Conservation (phyloP, 1,140 invertebrate genomes). For the Orius insidiosus region DNA sequence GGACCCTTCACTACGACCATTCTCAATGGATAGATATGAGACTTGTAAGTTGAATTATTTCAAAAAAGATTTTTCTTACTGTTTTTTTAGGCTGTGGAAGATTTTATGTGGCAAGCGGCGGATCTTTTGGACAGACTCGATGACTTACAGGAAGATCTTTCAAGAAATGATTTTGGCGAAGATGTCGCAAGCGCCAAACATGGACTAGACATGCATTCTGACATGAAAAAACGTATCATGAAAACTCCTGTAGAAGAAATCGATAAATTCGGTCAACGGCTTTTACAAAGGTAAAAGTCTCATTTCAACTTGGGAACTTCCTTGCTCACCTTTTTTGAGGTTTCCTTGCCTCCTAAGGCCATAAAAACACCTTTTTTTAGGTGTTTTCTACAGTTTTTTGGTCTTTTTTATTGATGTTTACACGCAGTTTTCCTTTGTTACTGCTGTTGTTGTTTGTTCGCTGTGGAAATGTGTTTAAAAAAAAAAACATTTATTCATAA, state of each 20-base stretch:
- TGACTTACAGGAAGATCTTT: constrained; percentile 77
- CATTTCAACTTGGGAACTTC: too few species aligned
- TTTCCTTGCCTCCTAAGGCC: too few species aligned
- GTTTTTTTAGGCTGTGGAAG: constrained; percentile 57
- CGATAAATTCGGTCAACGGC: constrained; percentile 50
- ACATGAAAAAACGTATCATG: constrained; percentile 85
- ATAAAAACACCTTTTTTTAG: neutral
- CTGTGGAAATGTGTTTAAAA: too few species aligned
- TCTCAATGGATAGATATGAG: constrained; percentile 90
- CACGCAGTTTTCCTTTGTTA: too few species aligned
- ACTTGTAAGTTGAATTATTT: constrained; percentile 33
- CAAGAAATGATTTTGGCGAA: constrained; percentile 77
- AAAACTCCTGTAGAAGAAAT: constrained; percentile 87
- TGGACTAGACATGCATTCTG: constrained; percentile 79
- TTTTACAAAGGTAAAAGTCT: constrained; percentile 44
- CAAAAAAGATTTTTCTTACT: neutral
- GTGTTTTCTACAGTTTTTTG: neutral
- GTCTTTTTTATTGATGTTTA: too few species aligned
- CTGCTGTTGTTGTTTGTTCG: too few species aligned
- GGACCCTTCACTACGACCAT: constrained; percentile 86
- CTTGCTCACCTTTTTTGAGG: too few species aligned
- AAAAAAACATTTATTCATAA: neutral
- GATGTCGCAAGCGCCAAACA: constrained; percentile 79
- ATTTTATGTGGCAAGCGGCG: constrained; percentile 85
- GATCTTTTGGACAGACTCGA: constrained; percentile 83